Evolutionary conservation across 2,797 vertebrate species (phyloP).

Genomic region (Bradypus variegatus): DNA sequence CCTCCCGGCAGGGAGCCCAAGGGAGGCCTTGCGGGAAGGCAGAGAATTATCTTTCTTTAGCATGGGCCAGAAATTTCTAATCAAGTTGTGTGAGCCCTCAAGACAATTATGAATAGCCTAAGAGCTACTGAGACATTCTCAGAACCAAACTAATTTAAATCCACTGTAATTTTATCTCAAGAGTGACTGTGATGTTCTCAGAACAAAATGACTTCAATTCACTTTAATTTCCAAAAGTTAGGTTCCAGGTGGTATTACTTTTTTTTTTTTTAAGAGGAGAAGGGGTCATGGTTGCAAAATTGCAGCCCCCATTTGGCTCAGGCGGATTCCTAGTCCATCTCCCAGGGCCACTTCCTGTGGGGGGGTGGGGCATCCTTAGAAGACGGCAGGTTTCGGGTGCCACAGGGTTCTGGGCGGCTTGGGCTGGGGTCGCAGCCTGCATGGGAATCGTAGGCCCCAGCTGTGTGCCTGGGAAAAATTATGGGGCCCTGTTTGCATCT

Average conservation of each 20-base stretch:
- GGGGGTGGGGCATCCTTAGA: accelerated
- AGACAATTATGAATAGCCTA: background rate
- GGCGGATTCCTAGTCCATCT: background rate
- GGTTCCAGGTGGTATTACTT: background rate
- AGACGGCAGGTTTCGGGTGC: background rate
- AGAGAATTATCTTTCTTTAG: background rate
- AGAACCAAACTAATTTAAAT: slow-evolving; percentile 10
- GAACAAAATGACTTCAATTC: slow-evolving; percentile 15
- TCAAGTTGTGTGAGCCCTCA: background rate
- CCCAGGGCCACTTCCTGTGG: background rate
- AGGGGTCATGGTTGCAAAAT: background rate
- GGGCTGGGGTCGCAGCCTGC: background rate
- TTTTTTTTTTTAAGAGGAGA: background rate
- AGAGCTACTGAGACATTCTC: background rate
- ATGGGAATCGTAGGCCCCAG: accelerated
- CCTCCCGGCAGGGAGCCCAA: background rate
- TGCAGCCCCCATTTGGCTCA: background rate
- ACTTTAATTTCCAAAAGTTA: slow-evolving; percentile 3
- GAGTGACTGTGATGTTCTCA: background rate
- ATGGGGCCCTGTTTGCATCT: background rate
- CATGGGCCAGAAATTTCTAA: background rate
- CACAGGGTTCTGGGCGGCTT: too few species aligned
- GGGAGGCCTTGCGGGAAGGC: background rate
- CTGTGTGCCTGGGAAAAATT: background rate
- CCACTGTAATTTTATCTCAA: background rate